Conservation (phyloP, 2,113 vertebrate genomes). For the Xenopus borealis region DNA sequence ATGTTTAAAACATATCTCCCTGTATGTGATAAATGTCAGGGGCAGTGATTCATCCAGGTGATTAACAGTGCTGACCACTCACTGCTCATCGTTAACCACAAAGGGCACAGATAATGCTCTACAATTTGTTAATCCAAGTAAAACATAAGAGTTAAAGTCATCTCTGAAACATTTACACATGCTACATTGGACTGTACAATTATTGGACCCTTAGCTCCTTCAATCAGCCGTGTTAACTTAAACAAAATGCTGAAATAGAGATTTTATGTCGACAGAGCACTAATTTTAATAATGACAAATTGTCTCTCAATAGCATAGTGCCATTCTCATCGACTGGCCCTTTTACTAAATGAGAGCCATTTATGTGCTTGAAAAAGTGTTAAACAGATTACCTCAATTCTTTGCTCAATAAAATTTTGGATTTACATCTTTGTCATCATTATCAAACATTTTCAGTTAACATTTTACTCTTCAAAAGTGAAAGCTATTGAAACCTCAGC, state of each 20-base stretch:
- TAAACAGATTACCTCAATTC: slow-evolving; percentile 43
- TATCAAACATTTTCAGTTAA: slow-evolving; percentile 52
- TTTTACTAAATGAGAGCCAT: slow-evolving; percentile 50
- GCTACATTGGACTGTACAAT: not conserved
- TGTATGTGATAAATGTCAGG: no score
- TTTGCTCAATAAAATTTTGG: slow-evolving; percentile 20
- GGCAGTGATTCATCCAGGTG: no score
- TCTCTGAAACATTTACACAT: no score
- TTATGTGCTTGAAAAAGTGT: slow-evolving; percentile 40
- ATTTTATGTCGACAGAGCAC: slow-evolving; percentile 56
- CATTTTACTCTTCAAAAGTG: slow-evolving; percentile 39
- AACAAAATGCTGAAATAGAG: slow-evolving; percentile 42
- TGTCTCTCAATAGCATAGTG: slow-evolving; percentile 47
- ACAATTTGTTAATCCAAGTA: no score
- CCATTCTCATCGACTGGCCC: slow-evolving; percentile 53
- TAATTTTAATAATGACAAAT: slow-evolving; percentile 66
- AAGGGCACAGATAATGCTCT: no score
- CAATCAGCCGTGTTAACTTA: slow-evolving; percentile 48
- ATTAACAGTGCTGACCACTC: no score
- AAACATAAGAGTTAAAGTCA: no score
- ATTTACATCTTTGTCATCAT: slow-evolving; percentile 51
- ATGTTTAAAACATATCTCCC: no score
- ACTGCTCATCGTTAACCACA: no score
- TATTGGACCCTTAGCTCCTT: slow-evolving; percentile 23
- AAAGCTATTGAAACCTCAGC: slow-evolving; percentile 18